Evolutionary conservation across 2,113 vertebrate species (phyloP), one percentile per base, ranked within the genome.

Genomic region (Oceanodroma tethys): DNA sequence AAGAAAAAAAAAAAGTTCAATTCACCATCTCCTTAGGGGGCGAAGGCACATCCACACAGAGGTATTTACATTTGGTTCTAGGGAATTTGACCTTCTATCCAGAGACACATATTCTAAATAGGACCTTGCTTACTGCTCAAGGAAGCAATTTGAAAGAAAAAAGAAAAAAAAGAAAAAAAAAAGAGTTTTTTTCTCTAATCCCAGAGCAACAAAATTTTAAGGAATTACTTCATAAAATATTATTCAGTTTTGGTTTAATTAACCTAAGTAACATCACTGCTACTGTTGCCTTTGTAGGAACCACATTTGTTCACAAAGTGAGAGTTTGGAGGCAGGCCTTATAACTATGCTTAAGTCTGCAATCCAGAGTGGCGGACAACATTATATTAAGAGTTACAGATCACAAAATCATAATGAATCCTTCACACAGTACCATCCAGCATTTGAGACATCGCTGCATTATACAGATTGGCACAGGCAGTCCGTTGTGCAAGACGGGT

Each of bases 401-500:
- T 68, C 86, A 74, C 65, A 60, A 75, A 91, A 67, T 38, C 84
- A 19, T 16, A 15, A 38, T 11, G 42, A 93, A 82, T 82, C 36
- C 65, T 87, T 82, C 81, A 83, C 42, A 26, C 40, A 40, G 66
- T 18, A 80, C 78, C 95, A 91, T 87, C 81, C 82, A 82, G 78
- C 67, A 53, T 36, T 45, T 56, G 66, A 95, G 81, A 93, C 91
- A 79, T 79, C 2, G 0, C 74, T 65, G 78, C 62, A 42, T 73
- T 83, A 72, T 26, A 65, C 32, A 48, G 84, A 95, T 9, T 90
- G 84, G 89, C 93, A 95, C 84, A 90, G 50, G 18, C 81, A 52
- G 73, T 30, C 70, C 2, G 21, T 94, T 97, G 81, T 89, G 91
- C 89, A 94, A 91, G 93, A 80, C 12, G 29, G 45, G 89, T 87